These are phyloP conservation scores for Lacerta viridis DNA, from an alignment of 2,797 vertebrate genomes.

Conservation along the genomic window DNA sequence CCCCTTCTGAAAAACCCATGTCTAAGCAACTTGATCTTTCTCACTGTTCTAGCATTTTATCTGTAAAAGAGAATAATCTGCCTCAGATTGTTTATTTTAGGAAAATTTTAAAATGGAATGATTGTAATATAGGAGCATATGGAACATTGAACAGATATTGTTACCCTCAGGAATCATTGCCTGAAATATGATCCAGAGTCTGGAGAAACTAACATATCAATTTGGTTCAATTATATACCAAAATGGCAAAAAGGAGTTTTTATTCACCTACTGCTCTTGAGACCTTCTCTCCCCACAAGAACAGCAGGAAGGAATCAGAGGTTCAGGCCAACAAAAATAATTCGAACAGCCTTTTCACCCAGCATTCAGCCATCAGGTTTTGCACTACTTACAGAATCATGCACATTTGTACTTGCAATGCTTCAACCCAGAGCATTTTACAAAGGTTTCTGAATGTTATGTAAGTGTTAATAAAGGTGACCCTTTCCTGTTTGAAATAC, in stretches of 20 bases:
- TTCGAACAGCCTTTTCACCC: not conserved
- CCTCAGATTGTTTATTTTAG: slow-evolving; percentile 1
- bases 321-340: not conserved
- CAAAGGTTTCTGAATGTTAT: not conserved
- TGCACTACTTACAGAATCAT: not conserved
- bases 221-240: not conserved
- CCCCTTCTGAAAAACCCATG: no score
- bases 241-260: not conserved
- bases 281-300: not conserved
- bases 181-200: not conserved
- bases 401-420: not conserved
- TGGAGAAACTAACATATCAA: not conserved
- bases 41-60: not conserved
- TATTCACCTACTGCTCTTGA: not conserved
- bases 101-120: not conserved
- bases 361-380: not conserved
- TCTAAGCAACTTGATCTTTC: not conserved
- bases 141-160: no score
- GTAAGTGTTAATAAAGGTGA: not conserved
- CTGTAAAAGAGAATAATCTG: not conserved
- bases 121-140: not conserved
- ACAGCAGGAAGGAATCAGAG: not conserved
- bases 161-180: not conserved
- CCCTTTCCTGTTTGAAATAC: not conserved
- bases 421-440: not conserved